These are phyloP conservation scores for Beroe forskalii DNA, from an alignment of 37 sponge, comb jelly and placozoan species.

Conservation along the genomic window DNA sequence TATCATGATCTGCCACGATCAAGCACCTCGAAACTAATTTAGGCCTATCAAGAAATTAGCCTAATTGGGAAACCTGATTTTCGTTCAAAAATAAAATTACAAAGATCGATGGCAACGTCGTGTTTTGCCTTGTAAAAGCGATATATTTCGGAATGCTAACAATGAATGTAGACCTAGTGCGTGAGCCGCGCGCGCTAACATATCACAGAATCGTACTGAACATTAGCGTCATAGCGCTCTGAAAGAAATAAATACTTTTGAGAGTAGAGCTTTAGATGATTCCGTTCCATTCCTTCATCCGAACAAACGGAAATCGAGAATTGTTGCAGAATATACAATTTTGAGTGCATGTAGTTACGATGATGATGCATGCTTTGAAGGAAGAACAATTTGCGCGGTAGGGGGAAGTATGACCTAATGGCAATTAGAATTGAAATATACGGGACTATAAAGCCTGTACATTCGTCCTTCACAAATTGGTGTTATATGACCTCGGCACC, in stretches of 20 bases:
- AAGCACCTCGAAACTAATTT: background rate
- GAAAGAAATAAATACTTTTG: no score
- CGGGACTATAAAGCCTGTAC: background rate
- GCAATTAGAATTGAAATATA: background rate
- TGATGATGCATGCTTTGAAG: no score
- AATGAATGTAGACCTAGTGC: constrained; percentile 20
- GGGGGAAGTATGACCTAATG: background rate
- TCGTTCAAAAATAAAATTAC: constrained; percentile 21
- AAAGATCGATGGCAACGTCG: constrained; percentile 38
- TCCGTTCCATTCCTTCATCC: no score
- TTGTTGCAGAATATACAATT: no score
- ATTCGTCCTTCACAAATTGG: background rate
- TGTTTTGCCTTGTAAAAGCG: constrained; percentile 12
- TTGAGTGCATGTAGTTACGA: no score
- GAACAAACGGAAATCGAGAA: no score
- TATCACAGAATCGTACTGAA: background rate
- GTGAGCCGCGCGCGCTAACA: constrained; percentile 34
- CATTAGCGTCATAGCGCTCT: no score
- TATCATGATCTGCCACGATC: no score
- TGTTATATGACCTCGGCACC: background rate
- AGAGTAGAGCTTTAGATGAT: no score
- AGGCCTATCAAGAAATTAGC: background rate
- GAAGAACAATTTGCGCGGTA: no score
- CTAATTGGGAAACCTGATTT: constrained; percentile 56
- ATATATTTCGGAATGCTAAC: background rate